These are phyloP conservation scores for Pycnonotus jocosus DNA, from an alignment of 2,113 vertebrate genomes.

Conservation along the genomic window DNA sequence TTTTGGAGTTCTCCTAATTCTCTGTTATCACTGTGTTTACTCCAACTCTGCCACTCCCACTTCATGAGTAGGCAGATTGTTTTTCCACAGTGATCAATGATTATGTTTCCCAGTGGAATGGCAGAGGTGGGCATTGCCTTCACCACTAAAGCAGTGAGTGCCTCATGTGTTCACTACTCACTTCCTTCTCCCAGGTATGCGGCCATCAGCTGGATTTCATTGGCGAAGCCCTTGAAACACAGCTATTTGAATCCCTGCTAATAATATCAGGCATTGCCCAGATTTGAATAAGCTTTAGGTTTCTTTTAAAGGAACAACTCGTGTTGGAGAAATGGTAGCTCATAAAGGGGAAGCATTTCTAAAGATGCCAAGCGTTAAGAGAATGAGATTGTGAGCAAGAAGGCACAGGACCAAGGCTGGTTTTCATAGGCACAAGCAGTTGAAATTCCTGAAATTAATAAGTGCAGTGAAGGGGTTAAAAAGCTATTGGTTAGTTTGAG, in stretches of 20 bases:
- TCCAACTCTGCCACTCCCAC: not conserved
- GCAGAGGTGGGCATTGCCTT: not conserved
- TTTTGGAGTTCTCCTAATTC: not conserved
- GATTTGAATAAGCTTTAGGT: not conserved
- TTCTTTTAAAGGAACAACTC: not conserved
- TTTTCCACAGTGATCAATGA: not conserved
- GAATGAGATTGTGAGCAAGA: not conserved
- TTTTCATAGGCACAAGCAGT: not conserved
- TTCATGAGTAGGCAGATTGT: not conserved
- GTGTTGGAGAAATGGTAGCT: not conserved
- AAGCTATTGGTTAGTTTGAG: conserved; percentile 75
- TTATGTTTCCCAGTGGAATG: not conserved
- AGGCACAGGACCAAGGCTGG: not conserved
- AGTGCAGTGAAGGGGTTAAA: conserved; percentile 75
- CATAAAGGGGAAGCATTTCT: not conserved
- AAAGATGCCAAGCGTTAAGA: not conserved
- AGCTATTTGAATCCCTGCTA: not conserved
- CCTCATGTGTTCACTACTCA: accelerated
- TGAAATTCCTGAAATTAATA: conserved; percentile 49
- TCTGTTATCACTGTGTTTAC: not conserved
- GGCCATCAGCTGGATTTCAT: not conserved
- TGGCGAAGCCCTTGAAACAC: not conserved
- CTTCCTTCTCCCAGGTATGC: not conserved
- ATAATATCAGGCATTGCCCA: not conserved
- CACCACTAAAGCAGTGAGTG: not conserved